Base-by-base conservation (phyloP, 2,888 invertebrate genomes). In the Gibbula magus region DNA sequence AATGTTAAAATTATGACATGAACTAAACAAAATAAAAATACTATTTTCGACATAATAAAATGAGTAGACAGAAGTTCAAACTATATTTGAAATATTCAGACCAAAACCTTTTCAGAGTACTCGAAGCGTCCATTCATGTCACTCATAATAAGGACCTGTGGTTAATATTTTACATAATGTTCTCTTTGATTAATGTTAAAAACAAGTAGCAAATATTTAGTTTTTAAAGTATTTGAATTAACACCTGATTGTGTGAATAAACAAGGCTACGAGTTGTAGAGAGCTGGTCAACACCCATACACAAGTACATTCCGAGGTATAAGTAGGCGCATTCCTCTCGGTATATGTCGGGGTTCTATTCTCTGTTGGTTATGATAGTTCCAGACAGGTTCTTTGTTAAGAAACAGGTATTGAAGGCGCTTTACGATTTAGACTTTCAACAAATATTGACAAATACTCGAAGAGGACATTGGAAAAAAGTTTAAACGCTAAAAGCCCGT, bases 401-500 rank as follows among this genome's bases (percentile, higher is more conserved):
- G 25, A 5, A 25, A 25, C 61, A 61, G 25, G 13, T 10, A 61
- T 61, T 61, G 61, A 61, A 29, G 61, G 25, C 61, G 61, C 25
- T 61, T 25, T 61, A 18, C 61, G 61, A 61, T 61, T 61, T 4
- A 61, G 61, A 61, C 25, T 61, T 61, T 61, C 25, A 29, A 29
- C 61, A 61, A 61, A 61, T 61, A 61, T 61, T 61, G 61, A 61
- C 61, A 61, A 61, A 61, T 61, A 61, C 61, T 61, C 25, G 29
- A 61, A 29, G 25, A 16, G 29, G 61, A 61, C 61, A 61, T 29
- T 29, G 29, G 61, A 61, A 61, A 29, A 29, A 29, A 61, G 61
- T 61, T 61, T 61, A 61, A 61, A 61, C 29, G 61, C 29, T 61
- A 61, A 61, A 29, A 61, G 29, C 29, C 29, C 25, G 29, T 25